Evolutionary conservation across 2,113 vertebrate genomes (phyloP), one percentile per base, ranked within the genome.

Genomic region (Ramphastos sulfuratus): DNA sequence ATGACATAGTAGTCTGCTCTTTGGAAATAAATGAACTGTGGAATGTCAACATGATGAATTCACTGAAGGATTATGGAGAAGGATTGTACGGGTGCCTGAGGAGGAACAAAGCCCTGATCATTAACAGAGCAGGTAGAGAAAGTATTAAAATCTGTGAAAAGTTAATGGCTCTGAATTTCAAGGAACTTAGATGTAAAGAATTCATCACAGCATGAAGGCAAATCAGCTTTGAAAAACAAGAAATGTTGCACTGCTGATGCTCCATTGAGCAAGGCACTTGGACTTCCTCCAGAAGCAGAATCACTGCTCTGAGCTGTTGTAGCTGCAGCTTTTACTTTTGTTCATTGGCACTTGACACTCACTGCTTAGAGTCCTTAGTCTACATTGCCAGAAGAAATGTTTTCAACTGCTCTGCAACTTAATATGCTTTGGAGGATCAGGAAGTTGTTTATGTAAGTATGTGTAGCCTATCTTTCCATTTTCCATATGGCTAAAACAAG

Each of bases 291-390:
- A 94, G 73, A 61, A 85, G 75, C 17, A 87, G 61, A 90, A 95
- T 91, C 55, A 70, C 75, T 59, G 64, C 90, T 95, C 73, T 93
- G 69, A 75, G 79, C 81, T 91, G 54, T 69, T 95, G 50, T 91
- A 85, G 63, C 28, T 91, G 56, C n/a, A 80, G 54, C 39, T 89
- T 94, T 77, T 93, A 61, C 50, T 92, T 87, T 75, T 87, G 59
- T 91, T 95, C 86, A 46, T 65, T 92, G 87, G 64, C 82, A 91
- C 48, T 93, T 94, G 87, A 94, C 73, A 77, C 30, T 82, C 30
- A 31, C 28, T 6, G 0, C 25, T 82, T 52, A 55, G 48, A 64
- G 13, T 76, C 72, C 81, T 71, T 37, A 87, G 70, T 35, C n/a
- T 87, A 56, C 35, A 5, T 5, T 80, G 44, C 50, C 84, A 90